A percentile compares a stretch with the other conserved stretches of the same genome.
phyloP scores from a whole-genome alignment of 2,888 invertebrate species.

The Kuschelorhynchus macadamiae region DNA sequence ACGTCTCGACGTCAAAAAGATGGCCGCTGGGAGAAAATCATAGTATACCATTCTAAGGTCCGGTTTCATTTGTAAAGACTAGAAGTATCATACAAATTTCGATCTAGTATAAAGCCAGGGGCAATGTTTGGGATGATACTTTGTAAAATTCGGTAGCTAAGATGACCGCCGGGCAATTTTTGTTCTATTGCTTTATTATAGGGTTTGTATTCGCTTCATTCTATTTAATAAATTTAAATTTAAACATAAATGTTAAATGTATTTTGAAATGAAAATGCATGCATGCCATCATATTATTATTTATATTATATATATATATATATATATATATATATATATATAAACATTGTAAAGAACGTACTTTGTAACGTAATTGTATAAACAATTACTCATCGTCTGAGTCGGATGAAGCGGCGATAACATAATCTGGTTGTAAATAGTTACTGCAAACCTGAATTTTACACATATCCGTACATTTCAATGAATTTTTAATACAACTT shows the following conservation, averaged over 20 bases:
- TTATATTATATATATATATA: not conserved
- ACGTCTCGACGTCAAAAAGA: too few species aligned
- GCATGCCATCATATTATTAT: not conserved
- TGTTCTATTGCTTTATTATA: not conserved
- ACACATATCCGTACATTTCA: slow-evolving; percentile 29
- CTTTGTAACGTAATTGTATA: not conserved
- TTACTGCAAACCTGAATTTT: slow-evolving; percentile 29
- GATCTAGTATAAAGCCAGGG: not conserved
- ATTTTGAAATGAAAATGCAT: not conserved
- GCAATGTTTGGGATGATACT: not conserved
- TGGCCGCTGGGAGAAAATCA: too few species aligned
- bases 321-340: too few species aligned
- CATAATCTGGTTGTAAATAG: slow-evolving; percentile 26
- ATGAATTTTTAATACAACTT: slow-evolving; percentile 8
- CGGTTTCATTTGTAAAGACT: too few species aligned
- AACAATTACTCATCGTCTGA: slow-evolving; percentile 4
- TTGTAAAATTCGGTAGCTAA: not conserved
- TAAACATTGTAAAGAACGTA: too few species aligned
- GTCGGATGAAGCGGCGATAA: slow-evolving; percentile 4
- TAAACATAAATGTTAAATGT: not conserved
- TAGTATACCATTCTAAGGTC: too few species aligned
- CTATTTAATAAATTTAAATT: slow-evolving; percentile 1
- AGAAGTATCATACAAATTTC: too few species aligned
- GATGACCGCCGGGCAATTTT: slow-evolving; percentile 1
- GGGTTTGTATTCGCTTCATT: slow-evolving; percentile 1